Evolutionary conservation across 2,888 invertebrate species (phyloP), one percentile per base, ranked within the genome.

Genomic region (Gryllus longicercus): DNA sequence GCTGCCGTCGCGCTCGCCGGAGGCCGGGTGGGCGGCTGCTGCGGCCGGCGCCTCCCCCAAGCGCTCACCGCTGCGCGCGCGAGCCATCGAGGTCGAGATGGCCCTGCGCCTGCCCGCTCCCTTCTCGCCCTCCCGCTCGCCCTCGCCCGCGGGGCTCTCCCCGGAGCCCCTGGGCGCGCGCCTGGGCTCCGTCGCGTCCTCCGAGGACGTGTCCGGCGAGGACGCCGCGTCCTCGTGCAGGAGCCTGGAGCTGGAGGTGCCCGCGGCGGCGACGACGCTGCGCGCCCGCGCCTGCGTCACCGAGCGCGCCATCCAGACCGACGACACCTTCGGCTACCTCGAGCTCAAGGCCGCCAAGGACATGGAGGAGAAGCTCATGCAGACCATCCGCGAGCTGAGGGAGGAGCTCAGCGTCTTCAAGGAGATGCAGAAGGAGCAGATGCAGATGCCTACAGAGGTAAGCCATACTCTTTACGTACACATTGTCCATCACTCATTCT

Each of bases 391-490:
- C 63, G 63, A 63, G 63, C 63, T 63, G 11, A 14, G 63, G n/a
- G 63, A 16, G 16, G 63, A 63, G 63, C 63, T 63, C 16, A 63
- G 63, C 63, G 63, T 63, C 16, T 63, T 63, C 63, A 63, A 63
- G 63, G 16, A 63, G 63, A 63, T 63, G 63, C 63, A 63, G 63
- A 63, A 63, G 63, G 63, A 63, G 14, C 63, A 63, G 63, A 63
- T 63, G 63, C 63, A 63, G 63, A 63, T 63, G 63, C 63, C 63
- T 16, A 63, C 14, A 3, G 63, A 63, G 16, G 63, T 63, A n/a
- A 1, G 1, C n/a, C 1, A 1, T 38, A 38, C 38, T 38, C 5
- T 8, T 38, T 38, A 38, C 8, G 8, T 8, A 2, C 4, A 4
- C 25, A 38, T 38, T 38, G 25, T 38, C 2, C 25, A n/a, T n/a